These are phyloP conservation scores for Epirrhoe tristata DNA, from an alignment of 2,888 invertebrate genomes.

Conservation along the genomic window DNA sequence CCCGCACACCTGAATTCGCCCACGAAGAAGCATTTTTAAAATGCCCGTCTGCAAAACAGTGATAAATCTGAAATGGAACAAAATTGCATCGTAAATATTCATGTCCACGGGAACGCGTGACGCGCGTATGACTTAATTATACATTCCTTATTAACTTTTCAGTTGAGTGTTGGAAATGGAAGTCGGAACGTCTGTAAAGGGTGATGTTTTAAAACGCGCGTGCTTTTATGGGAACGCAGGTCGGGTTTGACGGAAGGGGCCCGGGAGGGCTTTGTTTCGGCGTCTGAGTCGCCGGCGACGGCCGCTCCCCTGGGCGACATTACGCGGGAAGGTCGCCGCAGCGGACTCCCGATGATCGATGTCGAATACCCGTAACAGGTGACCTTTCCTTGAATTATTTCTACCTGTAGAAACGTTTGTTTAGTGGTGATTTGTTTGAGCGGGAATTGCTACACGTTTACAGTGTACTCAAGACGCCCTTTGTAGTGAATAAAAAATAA, in stretches of 20 bases:
- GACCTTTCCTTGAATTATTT: slow-evolving; percentile 84
- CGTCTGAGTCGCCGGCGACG: slow-evolving; percentile 63
- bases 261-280: slow-evolving; percentile 74
- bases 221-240: slow-evolving; percentile 59
- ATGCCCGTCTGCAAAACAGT: slow-evolving; percentile 69
- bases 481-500: slow-evolving; percentile 60
- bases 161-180: slow-evolving; percentile 58
- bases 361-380: slow-evolving; percentile 83
- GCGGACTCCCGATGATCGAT: slow-evolving; percentile 84
- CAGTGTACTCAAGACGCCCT: slow-evolving; percentile 59
- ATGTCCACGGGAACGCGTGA: slow-evolving; percentile 66
- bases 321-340: slow-evolving; percentile 77
- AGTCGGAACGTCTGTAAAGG: slow-evolving; percentile 53
- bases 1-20: slow-evolving; percentile 69
- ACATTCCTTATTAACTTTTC: slow-evolving; percentile 77
- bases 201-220: slow-evolving; percentile 65
- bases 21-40: slow-evolving; percentile 76
- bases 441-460: slow-evolving; percentile 71
- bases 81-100: slow-evolving; percentile 82
- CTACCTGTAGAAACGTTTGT: slow-evolving; percentile 82
- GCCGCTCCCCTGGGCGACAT: slow-evolving; percentile 77
- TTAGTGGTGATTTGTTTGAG: slow-evolving; percentile 82
- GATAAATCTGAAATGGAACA: slow-evolving; percentile 76
- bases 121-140: slow-evolving; percentile 69
- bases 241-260: slow-evolving; percentile 71